Conservation (phyloP, 2,113 vertebrate species). For the Cyprinodon tularosa region DNA sequence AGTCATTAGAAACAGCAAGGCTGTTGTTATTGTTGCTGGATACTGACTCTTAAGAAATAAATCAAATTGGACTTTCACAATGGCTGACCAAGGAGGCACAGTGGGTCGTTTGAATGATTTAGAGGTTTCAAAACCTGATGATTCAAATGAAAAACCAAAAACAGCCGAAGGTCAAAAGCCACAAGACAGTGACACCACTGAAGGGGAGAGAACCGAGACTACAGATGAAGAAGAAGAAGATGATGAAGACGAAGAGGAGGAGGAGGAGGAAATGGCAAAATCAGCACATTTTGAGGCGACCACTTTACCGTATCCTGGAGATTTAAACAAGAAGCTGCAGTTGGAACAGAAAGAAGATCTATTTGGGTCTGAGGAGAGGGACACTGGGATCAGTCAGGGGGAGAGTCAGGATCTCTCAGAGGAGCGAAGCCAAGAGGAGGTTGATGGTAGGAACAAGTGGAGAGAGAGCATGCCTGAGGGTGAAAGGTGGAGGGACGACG, state of each 20-base stretch:
- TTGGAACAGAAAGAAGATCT: not conserved
- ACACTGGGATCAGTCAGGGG: conserved; percentile 26
- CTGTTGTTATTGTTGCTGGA: not conserved
- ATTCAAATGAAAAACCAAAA: conserved; percentile 18
- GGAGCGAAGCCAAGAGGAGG: conserved; percentile 19
- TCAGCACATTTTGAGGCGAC: conserved; percentile 50
- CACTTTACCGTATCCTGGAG: conserved; percentile 64
- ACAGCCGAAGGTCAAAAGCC: conserved; percentile 6
- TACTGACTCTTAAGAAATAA: conserved; percentile 1
- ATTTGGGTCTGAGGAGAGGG: conserved; percentile 31
- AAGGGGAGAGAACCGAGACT: not conserved
- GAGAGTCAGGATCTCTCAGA: conserved; percentile 51
- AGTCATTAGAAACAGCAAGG: conserved; percentile 14
- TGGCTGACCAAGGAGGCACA: conserved; percentile 44
- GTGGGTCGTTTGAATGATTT: conserved; percentile 7
- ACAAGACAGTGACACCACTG: not conserved
- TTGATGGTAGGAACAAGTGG: conserved; percentile 32
- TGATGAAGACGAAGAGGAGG: not conserved
- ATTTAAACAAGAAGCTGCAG: conserved; percentile 32
- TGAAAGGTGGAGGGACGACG: conserved; percentile 66
- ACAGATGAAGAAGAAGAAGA: conserved; percentile 2
- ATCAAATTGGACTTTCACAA: conserved; percentile 6
- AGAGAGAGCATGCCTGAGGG: conserved; percentile 77
- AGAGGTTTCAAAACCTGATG: not conserved
- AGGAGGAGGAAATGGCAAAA: conserved; percentile 12